A percentile compares a stretch with the other conserved stretches of the same genome.
phyloP scores from a whole-genome alignment of 2,888 invertebrate species.

The Tetragonisca angustula region DNA sequence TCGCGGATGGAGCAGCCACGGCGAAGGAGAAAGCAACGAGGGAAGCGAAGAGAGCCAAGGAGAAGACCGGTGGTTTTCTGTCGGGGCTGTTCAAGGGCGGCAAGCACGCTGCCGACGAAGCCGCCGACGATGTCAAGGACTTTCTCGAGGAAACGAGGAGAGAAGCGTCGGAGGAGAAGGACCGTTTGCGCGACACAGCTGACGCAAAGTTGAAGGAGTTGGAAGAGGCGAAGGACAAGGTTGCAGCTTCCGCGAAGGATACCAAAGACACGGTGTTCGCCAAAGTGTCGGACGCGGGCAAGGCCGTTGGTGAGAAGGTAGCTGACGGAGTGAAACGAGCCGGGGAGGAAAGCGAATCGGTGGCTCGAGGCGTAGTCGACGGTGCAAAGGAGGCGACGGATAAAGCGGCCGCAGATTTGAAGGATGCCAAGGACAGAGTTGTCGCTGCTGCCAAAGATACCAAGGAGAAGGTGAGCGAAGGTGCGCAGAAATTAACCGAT shows the following conservation, averaged over 20 bases:
- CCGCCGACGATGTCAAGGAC: slow-evolving; percentile 78
- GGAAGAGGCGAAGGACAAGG: slow-evolving; percentile 55
- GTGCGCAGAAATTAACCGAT: slow-evolving; percentile 36
- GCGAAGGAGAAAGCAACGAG: slow-evolving; percentile 64
- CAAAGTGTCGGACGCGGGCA: slow-evolving; percentile 44
- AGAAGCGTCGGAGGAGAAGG: slow-evolving; percentile 66
- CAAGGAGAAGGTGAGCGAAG: slow-evolving; percentile 36
- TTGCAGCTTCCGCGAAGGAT: slow-evolving; percentile 2
- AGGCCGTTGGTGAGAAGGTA: slow-evolving; percentile 23
- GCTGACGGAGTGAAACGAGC: slow-evolving; percentile 80
- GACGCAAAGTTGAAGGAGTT: slow-evolving; percentile 52
- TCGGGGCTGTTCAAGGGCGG: slow-evolving; percentile 70
- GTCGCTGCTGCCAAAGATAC: not conserved
- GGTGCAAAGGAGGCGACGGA: slow-evolving; percentile 49
- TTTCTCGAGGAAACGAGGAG: slow-evolving; percentile 84
- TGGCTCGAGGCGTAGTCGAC: slow-evolving; percentile 33
- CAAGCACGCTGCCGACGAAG: slow-evolving; percentile 66
- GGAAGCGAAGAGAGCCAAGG: slow-evolving; percentile 69
- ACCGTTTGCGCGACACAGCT: slow-evolving; percentile 55
- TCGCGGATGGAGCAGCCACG: slow-evolving; percentile 49
- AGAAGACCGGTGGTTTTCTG: slow-evolving; percentile 69
- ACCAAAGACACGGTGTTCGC: slow-evolving; percentile 19
- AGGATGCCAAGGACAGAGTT: slow-evolving; percentile 58
- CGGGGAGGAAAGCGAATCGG: slow-evolving; percentile 80
- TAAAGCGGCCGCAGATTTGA: slow-evolving; percentile 42